Base-by-base conservation (phyloP, 2,888 invertebrate species). In the Dorcus hopei region DNA sequence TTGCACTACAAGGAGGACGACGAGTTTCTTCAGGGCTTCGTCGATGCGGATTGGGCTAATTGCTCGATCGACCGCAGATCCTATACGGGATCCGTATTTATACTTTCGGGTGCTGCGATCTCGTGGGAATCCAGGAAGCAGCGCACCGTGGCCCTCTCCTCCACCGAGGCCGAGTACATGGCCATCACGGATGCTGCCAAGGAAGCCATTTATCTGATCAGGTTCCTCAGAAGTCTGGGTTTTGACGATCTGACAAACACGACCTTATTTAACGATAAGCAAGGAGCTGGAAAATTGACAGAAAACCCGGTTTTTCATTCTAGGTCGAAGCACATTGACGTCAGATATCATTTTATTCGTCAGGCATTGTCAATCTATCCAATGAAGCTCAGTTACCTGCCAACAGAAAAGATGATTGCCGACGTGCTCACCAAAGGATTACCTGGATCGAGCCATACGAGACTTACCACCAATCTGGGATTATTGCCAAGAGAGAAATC, bases 81-180 rank as follows among this genome's bases (percentile, higher is more conserved):
- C 5, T 48, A 59, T 11, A 57, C 59, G 9, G 59, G 53, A 8
- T 58, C 38, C 59, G 58, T 47, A 56, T 71, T 73, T 60, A 59
- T 56, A 38, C 40, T 70, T n/a, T 66, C 66, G 42, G 61, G 62
- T 40, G 51, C 61, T 52, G 66, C 63, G 3, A 60, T 74, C 42
- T 70, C 70, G 5, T 72, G 65, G 62, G 69, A 67, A 45, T 66
- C 64, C 48, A 66, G 41, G 39, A 72, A 72, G 58, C 71, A 72
- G 48, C 64, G 49, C 51, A 71, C 68, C 9, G 67, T 73, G 11
- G 73, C 72, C 6, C 49, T 72, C 8, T 68, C 67, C 2, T 68
- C 68, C 38, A 67, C 67, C 14, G 68, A 70, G 57, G 66, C 69
- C 4, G 68, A 72, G 57, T 72, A 70, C 58, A 67, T 72, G 63